Evolutionary conservation across 2,888 invertebrate species (phyloP).

Genomic region (Chloroclystis v-ata): DNA sequence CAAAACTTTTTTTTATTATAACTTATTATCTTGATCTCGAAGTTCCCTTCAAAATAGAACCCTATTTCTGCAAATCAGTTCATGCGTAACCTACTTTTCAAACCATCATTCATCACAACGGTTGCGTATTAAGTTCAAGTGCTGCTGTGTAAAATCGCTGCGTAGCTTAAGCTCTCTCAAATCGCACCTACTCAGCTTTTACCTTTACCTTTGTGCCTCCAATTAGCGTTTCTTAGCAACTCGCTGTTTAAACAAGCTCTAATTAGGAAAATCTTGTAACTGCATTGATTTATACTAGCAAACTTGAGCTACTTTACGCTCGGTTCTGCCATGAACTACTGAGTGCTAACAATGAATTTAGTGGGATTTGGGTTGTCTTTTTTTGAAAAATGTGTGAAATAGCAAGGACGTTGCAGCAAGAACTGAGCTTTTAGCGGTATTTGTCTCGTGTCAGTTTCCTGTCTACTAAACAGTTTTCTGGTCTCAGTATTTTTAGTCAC

Average conservation of each 20-base stretch:
- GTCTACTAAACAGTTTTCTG: not conserved
- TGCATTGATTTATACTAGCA: slow-evolving; percentile 1
- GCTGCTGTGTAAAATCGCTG: not conserved
- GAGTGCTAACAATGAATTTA: no score
- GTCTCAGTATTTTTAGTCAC: not conserved
- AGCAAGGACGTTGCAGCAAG: not conserved
- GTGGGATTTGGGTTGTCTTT: not conserved
- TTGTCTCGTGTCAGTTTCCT: not conserved
- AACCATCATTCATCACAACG: no score
- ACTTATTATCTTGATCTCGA: no score
- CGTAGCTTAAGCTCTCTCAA: not conserved
- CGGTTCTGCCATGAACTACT: no score
- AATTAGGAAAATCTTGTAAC: not conserved
- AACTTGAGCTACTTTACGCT: not conserved
- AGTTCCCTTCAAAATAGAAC: no score
- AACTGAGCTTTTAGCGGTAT: no score
- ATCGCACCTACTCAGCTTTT: not conserved
- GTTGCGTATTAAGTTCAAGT: not conserved
- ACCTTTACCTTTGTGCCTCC: not conserved
- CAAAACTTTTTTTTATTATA: no score
- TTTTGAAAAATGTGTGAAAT: not conserved
- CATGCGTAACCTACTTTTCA: no score
- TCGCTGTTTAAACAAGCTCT: not conserved
- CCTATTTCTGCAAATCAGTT: not conserved
- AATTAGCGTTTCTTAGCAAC: not conserved